Base-by-base conservation (phyloP, 2,888 invertebrate species). In the Acleris laterana region DNA sequence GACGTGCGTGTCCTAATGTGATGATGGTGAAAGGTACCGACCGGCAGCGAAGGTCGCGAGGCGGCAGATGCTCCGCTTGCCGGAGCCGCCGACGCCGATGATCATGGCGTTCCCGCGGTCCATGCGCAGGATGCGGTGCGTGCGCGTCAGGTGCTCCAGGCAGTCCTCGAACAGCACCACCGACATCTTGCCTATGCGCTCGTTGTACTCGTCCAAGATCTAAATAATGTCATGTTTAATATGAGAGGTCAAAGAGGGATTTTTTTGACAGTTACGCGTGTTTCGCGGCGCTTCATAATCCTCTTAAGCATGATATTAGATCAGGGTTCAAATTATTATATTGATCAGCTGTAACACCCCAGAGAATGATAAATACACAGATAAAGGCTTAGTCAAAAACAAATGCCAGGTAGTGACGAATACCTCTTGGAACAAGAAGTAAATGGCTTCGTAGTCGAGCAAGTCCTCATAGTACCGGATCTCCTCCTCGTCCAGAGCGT, bases 151-250 rank as follows among this genome's bases (percentile, higher is more conserved):
- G 84, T 99, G 98, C 80, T 98, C 98, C 59, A 98, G 87, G 50
- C 98, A 98, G 81, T 98, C 98, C 79, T 98, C 97, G 82, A 98
- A 98, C 25, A 98, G 91, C 0, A 98, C 98, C 71, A 98, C 93
- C 25, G 95, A 95, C 90, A 98, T 93, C 78, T 96, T 95, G 68
- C 93, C 93, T 58, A 94, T 93, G 25, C 94, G 94, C 73, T 97
- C 97, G 80, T 96, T 97, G 86, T 96, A 98, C 73, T 98, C 96
- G 73, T 97, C 97, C 51, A 98, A 83, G 70, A 98, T 97, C 96
- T 96, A 19, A 16, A 32, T 3, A 20, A 19, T 20, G 7, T 49
- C 6, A 2, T n/a, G n/a, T n/a, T n/a, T n/a, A n/a, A n/a, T n/a
- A n/a, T n/a, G n/a, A n/a, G n/a, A n/a, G n/a, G n/a, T n/a, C n/a